A percentile compares a stretch with the other conserved stretches of the same genome.
Evolutionary conservation across 2,113 vertebrate genomes (phyloP).

Genomic region (Equus przewalskii): DNA sequence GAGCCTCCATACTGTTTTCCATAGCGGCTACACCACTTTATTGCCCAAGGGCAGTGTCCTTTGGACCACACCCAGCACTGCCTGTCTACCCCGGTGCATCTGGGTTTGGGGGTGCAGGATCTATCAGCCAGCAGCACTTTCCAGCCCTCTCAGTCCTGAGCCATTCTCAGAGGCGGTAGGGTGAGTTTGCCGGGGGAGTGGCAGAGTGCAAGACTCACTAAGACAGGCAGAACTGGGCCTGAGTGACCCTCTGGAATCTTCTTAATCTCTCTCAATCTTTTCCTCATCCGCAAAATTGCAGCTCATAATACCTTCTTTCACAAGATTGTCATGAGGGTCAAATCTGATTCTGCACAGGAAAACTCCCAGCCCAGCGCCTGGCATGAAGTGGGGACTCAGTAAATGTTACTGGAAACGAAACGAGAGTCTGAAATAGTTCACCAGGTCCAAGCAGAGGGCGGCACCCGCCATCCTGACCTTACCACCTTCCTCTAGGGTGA

Average conservation of each 20-base stretch:
- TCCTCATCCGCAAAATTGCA: neutral
- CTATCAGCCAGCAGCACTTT: neutral
- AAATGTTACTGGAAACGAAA: neutral
- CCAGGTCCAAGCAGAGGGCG: neutral
- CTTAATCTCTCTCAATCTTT: constrained; percentile 42
- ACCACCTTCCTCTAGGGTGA: neutral
- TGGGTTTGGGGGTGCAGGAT: neutral
- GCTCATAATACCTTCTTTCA: neutral
- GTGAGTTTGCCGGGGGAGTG: neutral
- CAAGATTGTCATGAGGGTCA: neutral
- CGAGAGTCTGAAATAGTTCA: neutral
- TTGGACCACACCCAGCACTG: neutral
- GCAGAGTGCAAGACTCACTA: neutral
- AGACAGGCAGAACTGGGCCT: neutral
- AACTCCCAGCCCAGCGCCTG: neutral
- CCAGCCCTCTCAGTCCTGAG: neutral
- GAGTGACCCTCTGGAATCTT: constrained; percentile 7
- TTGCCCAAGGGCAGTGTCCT: neutral
- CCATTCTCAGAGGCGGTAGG: neutral
- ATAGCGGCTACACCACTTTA: neutral
- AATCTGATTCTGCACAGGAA: neutral
- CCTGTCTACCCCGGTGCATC: neutral
- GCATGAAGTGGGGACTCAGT: neutral
- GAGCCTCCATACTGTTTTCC: neutral
- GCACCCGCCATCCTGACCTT: neutral